Percentiles rank a stretch among this genome's conserved stretches.
phyloP scores from a whole-genome alignment of 2,113 vertebrate species.

The Sinocyclocheilus rhinocerous region DNA sequence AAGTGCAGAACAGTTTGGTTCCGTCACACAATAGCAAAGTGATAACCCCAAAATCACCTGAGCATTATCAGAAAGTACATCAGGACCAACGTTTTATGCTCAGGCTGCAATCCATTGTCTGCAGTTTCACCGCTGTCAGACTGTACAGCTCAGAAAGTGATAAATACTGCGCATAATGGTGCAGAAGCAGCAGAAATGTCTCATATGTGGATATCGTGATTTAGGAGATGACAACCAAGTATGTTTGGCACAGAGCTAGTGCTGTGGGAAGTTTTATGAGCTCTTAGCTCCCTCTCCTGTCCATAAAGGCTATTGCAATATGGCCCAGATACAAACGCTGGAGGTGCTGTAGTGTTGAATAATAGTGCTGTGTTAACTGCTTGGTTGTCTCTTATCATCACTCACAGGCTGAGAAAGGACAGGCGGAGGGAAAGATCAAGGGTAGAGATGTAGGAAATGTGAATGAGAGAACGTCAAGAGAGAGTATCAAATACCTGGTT shows the following conservation, averaged over 20 bases:
- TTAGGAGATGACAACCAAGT: not conserved
- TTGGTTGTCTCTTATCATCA: constrained; percentile 15
- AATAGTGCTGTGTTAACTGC: constrained; percentile 22
- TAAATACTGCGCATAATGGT: not conserved
- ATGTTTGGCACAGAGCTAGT: constrained; percentile 2
- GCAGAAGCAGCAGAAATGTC: not conserved
- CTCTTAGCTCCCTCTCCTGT: constrained; percentile 34
- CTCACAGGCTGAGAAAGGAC: not conserved
- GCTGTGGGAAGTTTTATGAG: constrained; percentile 1
- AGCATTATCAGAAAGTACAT: constrained; percentile 21
- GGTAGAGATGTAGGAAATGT: not conserved
- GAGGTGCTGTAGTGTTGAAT: constrained; percentile 14
- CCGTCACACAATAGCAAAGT: not conserved
- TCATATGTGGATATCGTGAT: not conserved
- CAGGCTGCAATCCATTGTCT: not conserved
- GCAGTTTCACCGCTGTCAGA: not conserved
- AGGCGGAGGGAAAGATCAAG: not conserved
- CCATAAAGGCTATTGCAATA: constrained; percentile 13
- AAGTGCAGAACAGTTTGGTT: not conserved
- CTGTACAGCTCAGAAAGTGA: not conserved
- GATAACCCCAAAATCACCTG: constrained; percentile 3
- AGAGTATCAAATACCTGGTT: not conserved
- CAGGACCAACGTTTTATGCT: not conserved
- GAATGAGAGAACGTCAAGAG: constrained; percentile 6
- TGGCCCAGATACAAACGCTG: constrained; percentile 33